phyloP scores from a whole-genome alignment of 1,140 invertebrate genomes.

The Cardiocondyla obscurior region DNA sequence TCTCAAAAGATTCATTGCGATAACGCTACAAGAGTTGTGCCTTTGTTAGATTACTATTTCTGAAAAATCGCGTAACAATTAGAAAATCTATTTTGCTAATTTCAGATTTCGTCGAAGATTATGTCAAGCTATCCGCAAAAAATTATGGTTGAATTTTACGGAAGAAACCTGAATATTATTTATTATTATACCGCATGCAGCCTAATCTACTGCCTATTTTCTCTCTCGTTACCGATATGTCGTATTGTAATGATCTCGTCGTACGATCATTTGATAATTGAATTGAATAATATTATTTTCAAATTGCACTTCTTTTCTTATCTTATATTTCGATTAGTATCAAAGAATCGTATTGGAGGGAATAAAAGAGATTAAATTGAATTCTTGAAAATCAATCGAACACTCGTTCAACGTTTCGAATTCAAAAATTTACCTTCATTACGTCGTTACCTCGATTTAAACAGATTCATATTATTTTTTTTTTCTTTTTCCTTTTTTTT shows the following conservation, averaged over 20 bases:
- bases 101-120: background rate
- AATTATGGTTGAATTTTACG: background rate
- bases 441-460: background rate
- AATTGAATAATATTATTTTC: background rate
- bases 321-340: constrained; percentile 11
- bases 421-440: background rate
- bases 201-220: constrained; percentile 15
- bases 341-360: background rate
- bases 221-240: constrained; percentile 61
- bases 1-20: background rate
- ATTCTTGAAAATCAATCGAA: background rate
- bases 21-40: background rate
- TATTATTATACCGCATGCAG: background rate
- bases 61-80: background rate
- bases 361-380: constrained; percentile 1
- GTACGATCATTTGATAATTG: background rate
- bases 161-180: constrained; percentile 7
- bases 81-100: background rate
- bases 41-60: background rate
- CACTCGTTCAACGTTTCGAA: background rate
- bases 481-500: no score
- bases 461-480: background rate
- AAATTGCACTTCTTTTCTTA: constrained; percentile 8
- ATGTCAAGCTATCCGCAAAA: background rate
- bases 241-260: constrained; percentile 31